Percentiles rank a stretch among this genome's conserved stretches.
These are phyloP conservation scores for Lophura nycthemera DNA, from an alignment of 2,113 vertebrate genomes.

Conservation along the genomic window DNA sequence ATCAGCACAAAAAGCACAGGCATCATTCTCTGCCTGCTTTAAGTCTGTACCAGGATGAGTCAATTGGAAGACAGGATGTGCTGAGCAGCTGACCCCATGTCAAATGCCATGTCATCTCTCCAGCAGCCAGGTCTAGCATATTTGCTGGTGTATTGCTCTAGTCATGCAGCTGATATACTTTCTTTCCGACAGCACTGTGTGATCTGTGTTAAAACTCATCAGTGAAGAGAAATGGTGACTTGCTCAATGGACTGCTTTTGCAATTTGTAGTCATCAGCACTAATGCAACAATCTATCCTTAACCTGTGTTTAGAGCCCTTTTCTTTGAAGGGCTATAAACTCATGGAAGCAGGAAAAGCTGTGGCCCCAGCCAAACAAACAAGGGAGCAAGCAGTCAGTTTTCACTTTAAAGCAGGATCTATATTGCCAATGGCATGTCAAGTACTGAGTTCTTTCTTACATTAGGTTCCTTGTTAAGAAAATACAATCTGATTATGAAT, in stretches of 20 bases:
- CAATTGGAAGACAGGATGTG: not conserved
- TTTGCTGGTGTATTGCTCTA: not conserved
- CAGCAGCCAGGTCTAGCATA: not conserved
- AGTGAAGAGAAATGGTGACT: not conserved
- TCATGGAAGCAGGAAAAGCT: not conserved
- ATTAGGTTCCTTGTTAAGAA: not conserved
- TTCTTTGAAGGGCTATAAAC: not conserved
- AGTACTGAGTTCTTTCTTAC: not conserved
- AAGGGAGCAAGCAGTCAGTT: not conserved
- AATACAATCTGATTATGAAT: not conserved
- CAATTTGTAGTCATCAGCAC: not conserved
- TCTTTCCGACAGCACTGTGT: not conserved
- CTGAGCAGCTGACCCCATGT: not conserved
- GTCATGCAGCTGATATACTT: not conserved
- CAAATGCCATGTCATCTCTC: not conserved
- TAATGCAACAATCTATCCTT: not conserved
- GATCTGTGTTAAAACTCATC: not conserved
- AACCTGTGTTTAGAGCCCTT: not conserved
- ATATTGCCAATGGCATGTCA: not conserved
- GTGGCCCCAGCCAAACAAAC: not conserved
- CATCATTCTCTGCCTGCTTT: conserved; percentile 15
- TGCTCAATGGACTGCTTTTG: not conserved
- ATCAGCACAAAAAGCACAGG: not conserved
- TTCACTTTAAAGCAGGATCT: not conserved
- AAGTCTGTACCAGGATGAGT: not conserved